Evolutionary conservation across 2,797 vertebrate species (phyloP).

Genomic region (Thalassophryne amazonica): DNA sequence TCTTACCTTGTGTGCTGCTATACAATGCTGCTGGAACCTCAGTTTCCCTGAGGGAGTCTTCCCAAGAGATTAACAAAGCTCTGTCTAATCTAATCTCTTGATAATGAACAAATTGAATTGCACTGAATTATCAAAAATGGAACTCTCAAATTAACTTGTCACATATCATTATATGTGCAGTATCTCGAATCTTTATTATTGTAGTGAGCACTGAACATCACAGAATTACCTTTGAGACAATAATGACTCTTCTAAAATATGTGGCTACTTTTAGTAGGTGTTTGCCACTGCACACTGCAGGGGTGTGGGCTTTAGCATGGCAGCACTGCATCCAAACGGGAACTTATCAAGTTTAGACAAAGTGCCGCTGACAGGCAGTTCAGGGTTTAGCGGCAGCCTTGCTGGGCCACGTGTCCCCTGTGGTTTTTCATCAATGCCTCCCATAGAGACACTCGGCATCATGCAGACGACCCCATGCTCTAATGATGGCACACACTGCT

Average conservation of each 20-base stretch:
- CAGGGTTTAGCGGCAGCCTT: slow-evolving; percentile 60
- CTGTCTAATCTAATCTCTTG: too few relatives aligned
- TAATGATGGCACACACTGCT: slow-evolving; percentile 41
- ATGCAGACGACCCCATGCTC: slow-evolving; percentile 44
- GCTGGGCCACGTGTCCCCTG: slow-evolving; percentile 46
- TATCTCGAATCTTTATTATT: too few relatives aligned
- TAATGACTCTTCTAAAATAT: slow-evolving; percentile 23
- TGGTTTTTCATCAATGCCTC: slow-evolving; percentile 66
- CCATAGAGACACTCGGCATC: slow-evolving; percentile 46
- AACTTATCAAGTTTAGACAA: slow-evolving; percentile 62
- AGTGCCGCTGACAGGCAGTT: slow-evolving; percentile 54
- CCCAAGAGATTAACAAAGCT: too few relatives aligned
- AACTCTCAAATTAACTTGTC: too few relatives aligned
- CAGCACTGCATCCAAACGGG: slow-evolving; percentile 32
- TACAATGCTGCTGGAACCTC: too few relatives aligned
- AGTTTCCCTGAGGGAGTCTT: too few relatives aligned
- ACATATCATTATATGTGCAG: too few relatives aligned
- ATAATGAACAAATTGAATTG: too few relatives aligned
- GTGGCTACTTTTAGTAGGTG: slow-evolving; percentile 9
- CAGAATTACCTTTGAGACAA: slow-evolving; percentile 5
- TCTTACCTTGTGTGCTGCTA: too few relatives aligned
- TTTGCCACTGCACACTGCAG: slow-evolving; percentile 10
- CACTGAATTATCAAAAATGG: too few relatives aligned
- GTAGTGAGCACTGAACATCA: slow-evolving; percentile 17
- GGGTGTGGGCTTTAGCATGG: slow-evolving; percentile 8